These are phyloP conservation scores for Pseudomyrmex concolor DNA, from an alignment of 1,140 invertebrate genomes.

Conservation along the genomic window DNA sequence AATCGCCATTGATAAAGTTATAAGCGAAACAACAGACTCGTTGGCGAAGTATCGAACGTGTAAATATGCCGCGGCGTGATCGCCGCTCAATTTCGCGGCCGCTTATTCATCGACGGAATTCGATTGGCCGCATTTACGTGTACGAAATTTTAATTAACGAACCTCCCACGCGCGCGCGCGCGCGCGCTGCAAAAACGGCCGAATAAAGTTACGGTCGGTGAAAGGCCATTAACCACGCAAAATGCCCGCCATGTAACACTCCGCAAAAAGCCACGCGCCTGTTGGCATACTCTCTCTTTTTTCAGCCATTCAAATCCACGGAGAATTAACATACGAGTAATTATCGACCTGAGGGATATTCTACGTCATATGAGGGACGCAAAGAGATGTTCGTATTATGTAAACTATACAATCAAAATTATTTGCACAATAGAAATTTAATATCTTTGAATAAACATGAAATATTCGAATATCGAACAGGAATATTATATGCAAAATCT, in stretches of 20 bases:
- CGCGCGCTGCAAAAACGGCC: conserved; percentile 60
- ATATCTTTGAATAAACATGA: conserved; percentile 5
- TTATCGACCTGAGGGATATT: conserved; percentile 64
- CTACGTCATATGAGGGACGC: conserved; percentile 17
- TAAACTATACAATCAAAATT: no score
- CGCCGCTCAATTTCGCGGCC: conserved; percentile 71
- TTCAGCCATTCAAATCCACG: conserved; percentile 38
- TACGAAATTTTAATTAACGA: conserved; percentile 76
- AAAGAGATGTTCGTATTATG: background rate
- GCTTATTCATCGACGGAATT: conserved; percentile 74
- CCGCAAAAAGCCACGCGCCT: conserved; percentile 62
- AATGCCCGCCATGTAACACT: conserved; percentile 65
- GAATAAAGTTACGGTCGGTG: conserved; percentile 74
- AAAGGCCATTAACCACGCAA: conserved; percentile 74
- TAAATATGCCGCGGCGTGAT: conserved; percentile 63
- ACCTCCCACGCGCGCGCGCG: conserved; percentile 57
- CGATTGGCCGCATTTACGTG: conserved; percentile 73
- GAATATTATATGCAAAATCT: background rate
- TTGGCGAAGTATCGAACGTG: conserved; percentile 51
- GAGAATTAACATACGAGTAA: conserved; percentile 72
- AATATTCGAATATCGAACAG: background rate
- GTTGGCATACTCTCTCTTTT: conserved; percentile 7
- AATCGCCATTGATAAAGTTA: conserved; percentile 49
- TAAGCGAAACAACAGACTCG: conserved; percentile 30
- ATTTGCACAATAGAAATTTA: background rate